Percentiles rank a stretch among this genome's conserved stretches.
These are phyloP conservation scores for Drosophila kikkawai DNA, from an alignment of 1,140 invertebrate genomes.

Conservation along the genomic window DNA sequence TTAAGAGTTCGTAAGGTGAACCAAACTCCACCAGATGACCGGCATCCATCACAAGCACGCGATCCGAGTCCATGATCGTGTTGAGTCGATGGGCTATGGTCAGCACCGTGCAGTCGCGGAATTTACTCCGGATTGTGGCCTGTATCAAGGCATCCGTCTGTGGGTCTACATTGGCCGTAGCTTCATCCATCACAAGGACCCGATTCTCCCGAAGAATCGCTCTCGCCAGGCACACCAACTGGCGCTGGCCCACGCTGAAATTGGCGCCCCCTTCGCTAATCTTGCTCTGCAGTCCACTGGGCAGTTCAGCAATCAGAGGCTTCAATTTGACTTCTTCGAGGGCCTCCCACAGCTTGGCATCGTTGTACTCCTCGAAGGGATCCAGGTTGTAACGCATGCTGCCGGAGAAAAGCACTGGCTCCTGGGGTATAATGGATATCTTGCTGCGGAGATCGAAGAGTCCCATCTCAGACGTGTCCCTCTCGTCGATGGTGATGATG, in stretches of 20 bases:
- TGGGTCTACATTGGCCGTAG: slow-evolving; percentile 87
- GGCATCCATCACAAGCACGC: slow-evolving; percentile 63
- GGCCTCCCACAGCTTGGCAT: slow-evolving; percentile 92
- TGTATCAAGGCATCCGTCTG: slow-evolving; percentile 90
- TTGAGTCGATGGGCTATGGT: slow-evolving; percentile 67
- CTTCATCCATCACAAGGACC: slow-evolving; percentile 88
- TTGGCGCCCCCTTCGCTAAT: slow-evolving; percentile 89
- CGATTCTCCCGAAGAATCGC: slow-evolving; percentile 90
- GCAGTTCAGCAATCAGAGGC: slow-evolving; percentile 81
- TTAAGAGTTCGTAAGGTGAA: slow-evolving; percentile 87
- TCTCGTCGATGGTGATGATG: slow-evolving; percentile 87
- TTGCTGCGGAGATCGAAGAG: slow-evolving; percentile 87
- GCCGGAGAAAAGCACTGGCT: slow-evolving; percentile 89
- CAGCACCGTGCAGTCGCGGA: slow-evolving; percentile 58
- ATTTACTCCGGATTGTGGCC: slow-evolving; percentile 85
- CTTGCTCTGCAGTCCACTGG: slow-evolving; percentile 85
- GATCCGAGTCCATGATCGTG: slow-evolving; percentile 68
- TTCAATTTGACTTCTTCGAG: slow-evolving; percentile 91
- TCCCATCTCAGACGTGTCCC: slow-evolving; percentile 87
- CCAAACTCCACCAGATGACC: slow-evolving; percentile 60
- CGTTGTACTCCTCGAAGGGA: slow-evolving; percentile 90
- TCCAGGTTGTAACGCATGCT: slow-evolving; percentile 90
- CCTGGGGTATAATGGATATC: slow-evolving; percentile 90
- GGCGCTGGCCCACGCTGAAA: slow-evolving; percentile 91
- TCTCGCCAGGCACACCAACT: slow-evolving; percentile 89